A percentile compares a stretch with the other conserved stretches of the same genome.
Evolutionary conservation across 2,888 invertebrate species (phyloP).

Genomic region (Strigamia maritima): DNA sequence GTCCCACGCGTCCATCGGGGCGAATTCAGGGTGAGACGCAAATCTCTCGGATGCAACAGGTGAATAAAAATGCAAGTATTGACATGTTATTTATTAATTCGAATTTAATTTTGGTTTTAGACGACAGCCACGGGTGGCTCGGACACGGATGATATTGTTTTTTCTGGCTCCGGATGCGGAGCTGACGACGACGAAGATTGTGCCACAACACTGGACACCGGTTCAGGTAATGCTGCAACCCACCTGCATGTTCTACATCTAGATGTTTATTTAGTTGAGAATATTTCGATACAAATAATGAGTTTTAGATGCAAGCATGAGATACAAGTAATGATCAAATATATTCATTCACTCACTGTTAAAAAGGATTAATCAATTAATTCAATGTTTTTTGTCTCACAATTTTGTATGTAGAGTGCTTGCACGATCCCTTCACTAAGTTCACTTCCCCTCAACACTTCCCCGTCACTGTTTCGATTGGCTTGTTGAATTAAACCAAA

Average conservation of each 20-base stretch:
- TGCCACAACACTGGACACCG: conserved; percentile 74
- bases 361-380: too few species aligned
- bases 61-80: conserved; percentile 50
- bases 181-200: conserved; percentile 88
- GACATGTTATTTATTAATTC: not conserved
- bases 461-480: not conserved
- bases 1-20: conserved; percentile 42
- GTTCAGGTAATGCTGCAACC: conserved; percentile 60
- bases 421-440: conserved; percentile 22
- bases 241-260: not conserved
- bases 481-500: conserved; percentile 6
- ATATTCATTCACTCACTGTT: too few species aligned
- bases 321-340: too few species aligned
- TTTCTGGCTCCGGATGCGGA: conserved; percentile 85
- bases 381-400: conserved; percentile 26
- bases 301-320: not conserved
- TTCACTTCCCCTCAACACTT: not conserved
- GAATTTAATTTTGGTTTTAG: conserved; percentile 42
- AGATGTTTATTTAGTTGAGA: not conserved
- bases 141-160: conserved; percentile 78
- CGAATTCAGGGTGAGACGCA: conserved; percentile 45
- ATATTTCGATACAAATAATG: not conserved
- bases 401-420: conserved; percentile 2
- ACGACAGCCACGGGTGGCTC: conserved; percentile 43
- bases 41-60: conserved; percentile 84